These are phyloP conservation scores for Myotis daubentonii DNA, from an alignment of 2,797 vertebrate genomes.

Conservation along the genomic window DNA sequence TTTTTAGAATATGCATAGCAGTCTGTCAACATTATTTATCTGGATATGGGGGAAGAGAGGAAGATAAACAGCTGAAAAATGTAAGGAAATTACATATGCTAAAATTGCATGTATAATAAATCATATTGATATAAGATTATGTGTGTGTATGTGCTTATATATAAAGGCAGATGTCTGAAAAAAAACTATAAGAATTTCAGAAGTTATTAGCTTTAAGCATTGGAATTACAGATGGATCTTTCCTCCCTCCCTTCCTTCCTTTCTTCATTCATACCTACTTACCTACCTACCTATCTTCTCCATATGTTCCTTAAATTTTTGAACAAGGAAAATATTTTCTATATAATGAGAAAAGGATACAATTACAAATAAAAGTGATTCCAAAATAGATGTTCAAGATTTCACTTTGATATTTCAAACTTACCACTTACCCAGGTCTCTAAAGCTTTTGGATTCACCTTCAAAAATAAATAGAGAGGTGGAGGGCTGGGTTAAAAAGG, in stretches of 20 bases:
- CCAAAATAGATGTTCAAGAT: neutral
- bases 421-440: neutral
- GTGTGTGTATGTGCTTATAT: neutral
- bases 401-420: neutral
- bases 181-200: neutral
- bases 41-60: neutral
- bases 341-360: neutral
- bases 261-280: neutral
- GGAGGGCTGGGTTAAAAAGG: neutral
- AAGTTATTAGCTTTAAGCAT: neutral
- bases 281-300: neutral
- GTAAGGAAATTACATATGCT: neutral
- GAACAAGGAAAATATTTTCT: neutral
- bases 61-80: neutral
- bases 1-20: neutral
- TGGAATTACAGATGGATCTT: neutral
- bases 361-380: neutral
- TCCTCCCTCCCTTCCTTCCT: neutral
- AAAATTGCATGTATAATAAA: constrained; percentile 27
- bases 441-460: neutral
- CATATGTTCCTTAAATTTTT: neutral
- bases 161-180: constrained; percentile 12
- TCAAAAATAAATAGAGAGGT: neutral
- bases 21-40: neutral
- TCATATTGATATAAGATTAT: constrained; percentile 12